These are phyloP conservation scores for Porites rus DNA, from an alignment of 92 coral and sea anemone genomes.

Conservation along the genomic window DNA sequence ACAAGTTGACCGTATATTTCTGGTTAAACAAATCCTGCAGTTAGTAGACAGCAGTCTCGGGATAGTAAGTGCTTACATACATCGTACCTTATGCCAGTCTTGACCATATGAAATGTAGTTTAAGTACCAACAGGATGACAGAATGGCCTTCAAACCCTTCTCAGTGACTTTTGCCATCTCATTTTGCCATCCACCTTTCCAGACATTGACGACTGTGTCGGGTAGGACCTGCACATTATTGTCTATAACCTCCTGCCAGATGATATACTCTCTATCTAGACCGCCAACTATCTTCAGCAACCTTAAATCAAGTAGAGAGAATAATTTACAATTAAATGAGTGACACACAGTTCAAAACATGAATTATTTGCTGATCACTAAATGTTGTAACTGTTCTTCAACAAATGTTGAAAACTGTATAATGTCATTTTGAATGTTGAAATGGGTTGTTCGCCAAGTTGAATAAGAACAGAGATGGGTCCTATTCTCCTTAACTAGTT, in stretches of 20 bases:
- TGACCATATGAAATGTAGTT: conserved; percentile 88
- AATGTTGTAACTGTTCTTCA: no score
- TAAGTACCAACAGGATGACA: conserved; percentile 96
- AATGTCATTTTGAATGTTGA: no score
- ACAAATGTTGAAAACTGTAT: no score
- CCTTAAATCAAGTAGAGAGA: not conserved
- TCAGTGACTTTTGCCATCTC: conserved; percentile 89
- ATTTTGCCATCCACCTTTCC: conserved; percentile 87
- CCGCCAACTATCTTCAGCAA: conserved; percentile 78
- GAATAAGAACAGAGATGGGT: no score
- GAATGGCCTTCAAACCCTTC: conserved; percentile 77
- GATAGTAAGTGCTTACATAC: not conserved
- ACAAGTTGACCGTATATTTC: no score
- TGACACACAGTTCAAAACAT: no score
- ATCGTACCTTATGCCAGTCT: conserved; percentile 84
- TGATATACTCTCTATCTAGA: conserved; percentile 77
- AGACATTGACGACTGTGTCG: conserved; percentile 94
- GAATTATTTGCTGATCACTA: no score
- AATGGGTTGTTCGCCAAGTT: no score
- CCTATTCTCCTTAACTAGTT: no score
- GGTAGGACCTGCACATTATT: conserved; percentile 83
- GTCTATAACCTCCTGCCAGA: conserved; percentile 98
- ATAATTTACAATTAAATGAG: no score
- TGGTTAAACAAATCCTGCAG: not conserved
- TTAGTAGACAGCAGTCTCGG: not conserved